Evolutionary conservation across 2,797 vertebrate species (phyloP).

Genomic region (Anguilla marmorata): DNA sequence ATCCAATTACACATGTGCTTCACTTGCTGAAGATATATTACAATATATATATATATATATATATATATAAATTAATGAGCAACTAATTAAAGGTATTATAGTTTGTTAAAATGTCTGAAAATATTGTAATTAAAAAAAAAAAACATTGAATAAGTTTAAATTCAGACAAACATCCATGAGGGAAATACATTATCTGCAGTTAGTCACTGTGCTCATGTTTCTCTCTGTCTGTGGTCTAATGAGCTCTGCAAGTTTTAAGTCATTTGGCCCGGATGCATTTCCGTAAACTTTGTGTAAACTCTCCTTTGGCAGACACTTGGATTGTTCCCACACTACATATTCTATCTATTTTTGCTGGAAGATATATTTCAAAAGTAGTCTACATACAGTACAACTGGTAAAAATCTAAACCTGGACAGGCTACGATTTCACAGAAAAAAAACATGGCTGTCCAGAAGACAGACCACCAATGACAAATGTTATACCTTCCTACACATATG

Average conservation of each 20-base stretch:
- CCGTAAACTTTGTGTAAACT: constrained; percentile 36
- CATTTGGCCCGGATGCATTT: constrained; percentile 31
- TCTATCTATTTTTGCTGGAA: constrained; percentile 1
- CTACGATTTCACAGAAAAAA: neutral
- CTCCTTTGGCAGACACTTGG: constrained; percentile 16
- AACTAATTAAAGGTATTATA: no score
- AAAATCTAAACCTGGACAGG: neutral
- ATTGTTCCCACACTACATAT: constrained; percentile 30
- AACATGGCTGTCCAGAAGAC: neutral
- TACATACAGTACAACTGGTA: neutral
- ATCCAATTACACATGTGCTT: no score
- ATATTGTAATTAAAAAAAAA: no score
- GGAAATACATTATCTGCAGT: neutral
- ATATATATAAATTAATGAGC: no score
- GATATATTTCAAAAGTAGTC: neutral
- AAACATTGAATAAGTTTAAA: no score
- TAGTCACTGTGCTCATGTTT: constrained; percentile 17
- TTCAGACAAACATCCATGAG: no score
- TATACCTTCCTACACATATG: neutral
- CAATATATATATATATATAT: no score
- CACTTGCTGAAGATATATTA: no score
- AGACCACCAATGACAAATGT: neutral
- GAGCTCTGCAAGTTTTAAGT: constrained; percentile 44
- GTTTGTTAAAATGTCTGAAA: no score
- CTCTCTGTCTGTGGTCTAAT: constrained; percentile 41